Evolutionary conservation across 2,113 vertebrate species (phyloP), one percentile per base, ranked within the genome.

Genomic region (Marmota monax): DNA sequence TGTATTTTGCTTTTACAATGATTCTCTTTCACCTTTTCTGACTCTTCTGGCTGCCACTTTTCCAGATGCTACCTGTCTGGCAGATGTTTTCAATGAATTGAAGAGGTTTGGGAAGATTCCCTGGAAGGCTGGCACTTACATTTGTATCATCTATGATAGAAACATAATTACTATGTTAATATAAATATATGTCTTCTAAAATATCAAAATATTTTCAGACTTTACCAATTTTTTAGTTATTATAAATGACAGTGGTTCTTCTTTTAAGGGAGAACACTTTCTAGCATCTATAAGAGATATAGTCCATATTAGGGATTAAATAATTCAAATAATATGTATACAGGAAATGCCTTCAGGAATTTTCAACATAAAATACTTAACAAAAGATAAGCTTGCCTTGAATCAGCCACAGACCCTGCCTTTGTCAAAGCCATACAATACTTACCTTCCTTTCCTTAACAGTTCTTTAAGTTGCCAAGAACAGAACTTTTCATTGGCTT

Each of bases 141-240:
- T 67, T 74, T 93, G n/a, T 96, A 48, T 84, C 42, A 77, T 77
- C 73, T 58, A 86, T 82, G 63, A 84, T 56, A 95, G 80, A 92
- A 90, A 92, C 82, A 84, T 56, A 84, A 95, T 92, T 92, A 93
- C 25, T 61, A 48, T 48, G 72, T 83, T 95, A 96, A 95, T 90
- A 84, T 78, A 95, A 96, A 92, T 88, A 88, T 70, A 67, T 76
- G 5, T 53, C 27, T 93, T 95, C 58, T 86, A 34, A 95, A 94
- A 92, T 79, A 56, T 87, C 77, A 93, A 95, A 94, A 65, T 86
- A 42, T 90, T 95, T 96, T 94, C 77, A 94, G 73, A 56, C 29
- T 90, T 95, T 45, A 72, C 34, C 72, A 94, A 79, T 95, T 87
- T 72, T 95, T 95, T 88, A 65, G 58, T 4, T 92, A 79, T 70